Base-by-base conservation (phyloP, 30 jellyfish, hydroid and myxozoan genomes). In the Mastigias papua region DNA sequence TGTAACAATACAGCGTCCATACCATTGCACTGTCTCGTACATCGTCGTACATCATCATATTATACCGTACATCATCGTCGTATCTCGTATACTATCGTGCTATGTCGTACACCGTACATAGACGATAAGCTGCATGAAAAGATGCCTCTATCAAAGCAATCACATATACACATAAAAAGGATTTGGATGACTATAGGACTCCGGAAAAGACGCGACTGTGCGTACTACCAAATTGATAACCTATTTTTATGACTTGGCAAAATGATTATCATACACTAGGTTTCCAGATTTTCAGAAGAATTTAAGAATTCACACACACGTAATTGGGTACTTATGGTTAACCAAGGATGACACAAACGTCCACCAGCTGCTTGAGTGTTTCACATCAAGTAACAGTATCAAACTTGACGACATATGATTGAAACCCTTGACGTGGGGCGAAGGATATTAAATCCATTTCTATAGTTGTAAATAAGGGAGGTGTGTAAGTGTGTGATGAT, bases 321-420 rank as follows among this genome's bases (percentile, higher is more conserved):
- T 63, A 63, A 63, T 17, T 63, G 74, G 32, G 83, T 21, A 16
- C 19, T 42, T 72, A 22, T 72, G 83, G 83, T 72, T 72, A 34
- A 72, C 83, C 83, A 32, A 15, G 23, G 23, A 34, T 63, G 42
- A 25, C 21, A n/a, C 23, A 25, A 63, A n/a, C 34, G 69, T 72
- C 49, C 68, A 49, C 66, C 57, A 37, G 51, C 10, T 42, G 61
- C 20, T 19, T 21, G 48, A 77, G 76, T 77, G 88, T 77, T 60
- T 77, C 66, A 27, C 69, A 49, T 77, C 88, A 77, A 35, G 73
- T 58, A 77, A 77, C 88, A 77, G 88, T 50, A 54, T 77, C 77
- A 57, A 57, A 77, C 17, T 0, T 0, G 69, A 23, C n/a, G 83
- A 49, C 83, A 72, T 11, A 48, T 72, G 67, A 35, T 27, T 33